Percentiles rank a stretch among this genome's conserved stretches.
phyloP scores from a whole-genome alignment of 2,797 vertebrate species.

The Cheirogaleus major region DNA sequence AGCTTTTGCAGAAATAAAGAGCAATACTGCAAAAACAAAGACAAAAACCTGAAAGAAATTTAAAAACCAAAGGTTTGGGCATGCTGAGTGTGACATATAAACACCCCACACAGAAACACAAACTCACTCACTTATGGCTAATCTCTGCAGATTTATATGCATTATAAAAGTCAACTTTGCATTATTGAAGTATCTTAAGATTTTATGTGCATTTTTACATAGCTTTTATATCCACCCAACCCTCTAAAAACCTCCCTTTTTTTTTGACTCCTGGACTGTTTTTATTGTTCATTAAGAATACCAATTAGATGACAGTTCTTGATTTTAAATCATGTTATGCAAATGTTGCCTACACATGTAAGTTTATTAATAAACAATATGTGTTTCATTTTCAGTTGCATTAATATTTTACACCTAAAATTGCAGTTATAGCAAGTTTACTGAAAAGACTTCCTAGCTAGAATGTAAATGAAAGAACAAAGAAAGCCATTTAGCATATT shows the following conservation, averaged over 20 bases:
- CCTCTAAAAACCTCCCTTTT: neutral
- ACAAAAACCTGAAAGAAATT: neutral
- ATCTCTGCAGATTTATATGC: neutral
- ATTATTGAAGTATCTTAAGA: neutral
- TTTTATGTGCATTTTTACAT: neutral
- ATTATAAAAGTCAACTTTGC: neutral
- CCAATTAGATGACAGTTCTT: conserved; percentile 55
- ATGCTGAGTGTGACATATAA: neutral
- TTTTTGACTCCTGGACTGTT: neutral
- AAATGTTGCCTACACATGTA: conserved; percentile 65
- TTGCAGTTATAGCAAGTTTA: conserved; percentile 71
- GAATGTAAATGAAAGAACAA: conserved; percentile 77
- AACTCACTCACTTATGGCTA: neutral
- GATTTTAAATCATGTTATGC: conserved; percentile 57
- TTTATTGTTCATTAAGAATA: conserved; percentile 61
- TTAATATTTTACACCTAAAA: conserved; percentile 77
- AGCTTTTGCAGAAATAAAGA: neutral
- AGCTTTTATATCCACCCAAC: neutral
- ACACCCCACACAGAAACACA: neutral
- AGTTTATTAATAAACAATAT: conserved; percentile 78
- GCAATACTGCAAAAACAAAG: neutral
- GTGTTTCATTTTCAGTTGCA: conserved; percentile 77
- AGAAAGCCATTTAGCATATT: conserved; percentile 50
- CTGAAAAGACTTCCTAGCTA: conserved; percentile 52
- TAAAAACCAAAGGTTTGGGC: neutral